Base-by-base conservation (phyloP, 2,888 invertebrate species). In the Torymus tubicola region DNA sequence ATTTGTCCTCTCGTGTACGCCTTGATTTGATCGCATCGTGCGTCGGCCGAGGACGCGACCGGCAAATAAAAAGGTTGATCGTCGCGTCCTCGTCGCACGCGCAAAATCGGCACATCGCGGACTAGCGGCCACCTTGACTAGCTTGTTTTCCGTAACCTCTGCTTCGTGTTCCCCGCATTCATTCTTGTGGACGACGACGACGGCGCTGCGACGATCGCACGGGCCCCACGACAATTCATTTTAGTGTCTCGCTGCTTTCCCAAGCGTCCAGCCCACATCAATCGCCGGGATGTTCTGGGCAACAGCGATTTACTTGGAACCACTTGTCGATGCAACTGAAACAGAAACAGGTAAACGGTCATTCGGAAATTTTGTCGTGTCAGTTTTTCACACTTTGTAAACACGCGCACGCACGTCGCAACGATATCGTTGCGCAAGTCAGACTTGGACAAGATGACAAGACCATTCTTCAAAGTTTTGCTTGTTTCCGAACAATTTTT, bases 281-380 rank as follows among this genome's bases (percentile, higher is more conserved):
- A 93, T 98, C 98, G 88, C 97, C 96, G 87, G 99, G 99, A 93
- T 99, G 99, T 92, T 99, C 99, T 75, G 99, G 99, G 93, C 99
- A 99, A 89, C 97, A 97, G 92, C 99, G 95, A 93, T 99, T 99
- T 91, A 98, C 96, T 92, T 98, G 97, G 93, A 99, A 99, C 99
- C 99, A 99, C 93, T 96, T 96, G 93, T 99, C 99, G 93, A 99
- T 99, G 93, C 99, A 99, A 92, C 98, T 99, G 93, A 69, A 95
- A 94, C 50, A 69, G 13, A 50, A 14, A 21, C 53, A 64, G 31
- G 42, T 53, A 18, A 31, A 31, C 31, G 31, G 5, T 31, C 31
- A 31, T 31, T 31, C 4, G 31, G 3, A 12, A 52, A 42, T 13
- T 0, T 67, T 53, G 11, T 10, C 8, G 4, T 24, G 0, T 55